phyloP scores from a whole-genome alignment of 2,797 vertebrate genomes.

The Sylvilagus floridanus region DNA sequence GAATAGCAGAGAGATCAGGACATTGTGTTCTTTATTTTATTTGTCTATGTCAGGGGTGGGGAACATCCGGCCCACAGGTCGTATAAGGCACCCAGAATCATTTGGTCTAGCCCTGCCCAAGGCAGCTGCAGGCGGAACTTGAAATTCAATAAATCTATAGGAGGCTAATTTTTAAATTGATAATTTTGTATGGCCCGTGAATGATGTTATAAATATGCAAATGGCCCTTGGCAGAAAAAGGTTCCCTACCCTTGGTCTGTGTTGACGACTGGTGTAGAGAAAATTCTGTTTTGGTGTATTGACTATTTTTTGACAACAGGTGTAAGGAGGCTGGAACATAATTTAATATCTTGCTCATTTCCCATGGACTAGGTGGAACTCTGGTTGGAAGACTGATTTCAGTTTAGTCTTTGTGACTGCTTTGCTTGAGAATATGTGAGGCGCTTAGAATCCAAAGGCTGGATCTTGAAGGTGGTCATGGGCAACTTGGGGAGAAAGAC shows the following conservation, averaged over 20 bases:
- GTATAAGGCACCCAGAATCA: too few relatives aligned
- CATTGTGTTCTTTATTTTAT: background rate
- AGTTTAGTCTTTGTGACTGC: background rate
- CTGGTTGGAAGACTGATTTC: constrained; percentile 23
- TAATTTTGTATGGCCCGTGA: too few relatives aligned
- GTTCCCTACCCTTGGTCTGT: too few relatives aligned
- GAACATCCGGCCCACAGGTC: too few relatives aligned
- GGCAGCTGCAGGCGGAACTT: too few relatives aligned
- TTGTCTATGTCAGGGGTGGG: background rate
- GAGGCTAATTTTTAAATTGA: too few relatives aligned
- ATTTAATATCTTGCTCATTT: constrained; percentile 7
- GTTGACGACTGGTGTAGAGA: constrained; percentile 2
- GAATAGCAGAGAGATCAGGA: background rate
- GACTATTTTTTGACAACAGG: constrained; percentile 44
- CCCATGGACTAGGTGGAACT: background rate
- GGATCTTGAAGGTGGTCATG: background rate
- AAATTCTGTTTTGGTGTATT: background rate
- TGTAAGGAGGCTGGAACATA: background rate
- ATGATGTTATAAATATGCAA: too few relatives aligned
- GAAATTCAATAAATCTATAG: too few relatives aligned
- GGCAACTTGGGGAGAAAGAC: background rate
- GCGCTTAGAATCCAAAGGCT: constrained; percentile 12
- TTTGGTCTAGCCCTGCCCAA: too few relatives aligned
- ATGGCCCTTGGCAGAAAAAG: too few relatives aligned
- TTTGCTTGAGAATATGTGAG: background rate